These are phyloP conservation scores for Lacanobia wlatinum DNA, from an alignment of 2,888 invertebrate species.

Conservation along the genomic window DNA sequence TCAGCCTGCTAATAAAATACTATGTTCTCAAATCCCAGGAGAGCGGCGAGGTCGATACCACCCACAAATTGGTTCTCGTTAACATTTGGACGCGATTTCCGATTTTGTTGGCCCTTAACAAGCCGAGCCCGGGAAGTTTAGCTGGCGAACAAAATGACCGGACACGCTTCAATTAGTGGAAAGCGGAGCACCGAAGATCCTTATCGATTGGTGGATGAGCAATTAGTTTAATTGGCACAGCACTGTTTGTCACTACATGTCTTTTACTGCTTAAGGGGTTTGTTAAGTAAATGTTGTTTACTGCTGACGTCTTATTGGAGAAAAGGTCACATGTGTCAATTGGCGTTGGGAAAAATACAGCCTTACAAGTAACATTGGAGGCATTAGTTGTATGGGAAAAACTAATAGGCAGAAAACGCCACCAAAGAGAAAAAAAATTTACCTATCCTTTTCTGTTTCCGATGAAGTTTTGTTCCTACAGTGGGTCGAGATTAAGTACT, in stretches of 20 bases:
- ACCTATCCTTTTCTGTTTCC: too few relatives aligned
- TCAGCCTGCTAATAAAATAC: slow-evolving; percentile 81
- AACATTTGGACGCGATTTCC: slow-evolving; percentile 88
- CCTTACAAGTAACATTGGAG: too few relatives aligned
- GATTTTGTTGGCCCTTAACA: slow-evolving; percentile 87
- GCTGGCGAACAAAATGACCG: slow-evolving; percentile 82
- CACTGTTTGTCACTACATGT: slow-evolving; percentile 46
- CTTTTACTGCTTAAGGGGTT: slow-evolving; percentile 15
- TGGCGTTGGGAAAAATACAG: background rate
- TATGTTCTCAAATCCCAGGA: slow-evolving; percentile 76
- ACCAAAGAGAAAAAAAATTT: too few relatives aligned
- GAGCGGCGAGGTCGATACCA: slow-evolving; percentile 73
- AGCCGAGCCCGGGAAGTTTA: slow-evolving; percentile 82
- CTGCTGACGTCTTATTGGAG: background rate
- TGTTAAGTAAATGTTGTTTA: background rate
- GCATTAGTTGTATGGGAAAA: too few relatives aligned
- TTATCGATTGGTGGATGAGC: slow-evolving; percentile 69
- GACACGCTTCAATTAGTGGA: slow-evolving; percentile 87
- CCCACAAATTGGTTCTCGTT: slow-evolving; percentile 88
- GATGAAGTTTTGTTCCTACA: too few relatives aligned
- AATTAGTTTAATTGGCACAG: slow-evolving; percentile 64
- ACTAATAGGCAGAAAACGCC: background rate
- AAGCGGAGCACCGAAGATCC: slow-evolving; percentile 70
- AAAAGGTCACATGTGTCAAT: too few relatives aligned
- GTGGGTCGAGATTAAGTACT: too few relatives aligned